Conservation (phyloP, 2,113 vertebrate genomes). For the Leptobrachium leishanense region DNA sequence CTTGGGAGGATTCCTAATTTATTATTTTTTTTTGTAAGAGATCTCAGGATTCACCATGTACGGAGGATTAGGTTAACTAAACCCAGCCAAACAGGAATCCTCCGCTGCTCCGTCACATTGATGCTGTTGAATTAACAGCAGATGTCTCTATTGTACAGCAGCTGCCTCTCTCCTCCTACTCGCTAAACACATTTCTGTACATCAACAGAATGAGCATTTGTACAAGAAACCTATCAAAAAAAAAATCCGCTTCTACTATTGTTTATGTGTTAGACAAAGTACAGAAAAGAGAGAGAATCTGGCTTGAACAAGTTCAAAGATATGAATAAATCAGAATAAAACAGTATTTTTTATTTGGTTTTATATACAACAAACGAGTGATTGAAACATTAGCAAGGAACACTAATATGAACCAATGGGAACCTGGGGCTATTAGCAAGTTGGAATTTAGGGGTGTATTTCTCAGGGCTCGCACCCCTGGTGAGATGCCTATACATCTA, state of each 20-base stretch:
- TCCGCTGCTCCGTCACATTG: constrained; percentile 30
- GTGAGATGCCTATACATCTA: too few relatives aligned
- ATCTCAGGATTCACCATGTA: constrained; percentile 11
- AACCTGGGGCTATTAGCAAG: too few relatives aligned
- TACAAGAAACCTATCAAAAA: constrained; percentile 39
- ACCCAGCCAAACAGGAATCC: constrained; percentile 37
- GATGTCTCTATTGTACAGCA: constrained; percentile 46
- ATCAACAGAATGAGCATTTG: constrained; percentile 44
- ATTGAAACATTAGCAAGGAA: constrained; percentile 9
- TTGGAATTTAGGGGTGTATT: too few relatives aligned
- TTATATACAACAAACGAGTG: neutral
- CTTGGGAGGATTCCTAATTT: neutral
- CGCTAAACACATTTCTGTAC: constrained; percentile 41
- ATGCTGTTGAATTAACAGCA: constrained; percentile 44
- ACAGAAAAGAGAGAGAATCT: too few relatives aligned
- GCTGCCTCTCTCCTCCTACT: constrained; percentile 43
- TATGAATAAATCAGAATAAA: too few relatives aligned
- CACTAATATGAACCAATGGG: too few relatives aligned
- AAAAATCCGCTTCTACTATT: constrained; percentile 42
- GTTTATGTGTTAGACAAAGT: constrained; percentile 23
- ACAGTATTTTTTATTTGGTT: too few relatives aligned
- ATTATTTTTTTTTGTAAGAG: neutral
- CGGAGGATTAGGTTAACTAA: constrained; percentile 40
- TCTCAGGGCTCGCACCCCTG: too few relatives aligned
- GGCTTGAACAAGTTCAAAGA: too few relatives aligned